A percentile compares a stretch with the other conserved stretches of the same genome.
Evolutionary conservation across 2,113 vertebrate species (phyloP).

Genomic region (Maccullochella peelii): DNA sequence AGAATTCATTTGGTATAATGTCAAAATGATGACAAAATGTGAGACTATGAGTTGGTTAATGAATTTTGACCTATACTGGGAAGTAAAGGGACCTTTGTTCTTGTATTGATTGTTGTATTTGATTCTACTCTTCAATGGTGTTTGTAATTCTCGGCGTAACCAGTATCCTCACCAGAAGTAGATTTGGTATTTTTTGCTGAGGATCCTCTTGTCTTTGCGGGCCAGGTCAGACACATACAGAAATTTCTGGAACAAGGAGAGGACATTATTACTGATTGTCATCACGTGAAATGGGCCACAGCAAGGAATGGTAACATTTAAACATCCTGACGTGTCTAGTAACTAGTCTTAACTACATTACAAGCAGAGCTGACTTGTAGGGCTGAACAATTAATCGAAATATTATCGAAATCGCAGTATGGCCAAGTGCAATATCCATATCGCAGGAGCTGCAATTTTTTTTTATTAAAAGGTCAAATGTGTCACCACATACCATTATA

Average conservation of each 20-base stretch:
- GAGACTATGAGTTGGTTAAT: background rate
- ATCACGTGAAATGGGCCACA: background rate
- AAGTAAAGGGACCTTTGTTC: background rate
- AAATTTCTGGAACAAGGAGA: slow-evolving; percentile 86
- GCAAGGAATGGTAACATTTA: background rate
- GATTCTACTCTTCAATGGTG: background rate
- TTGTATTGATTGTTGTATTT: too few relatives aligned
- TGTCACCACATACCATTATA: too few relatives aligned
- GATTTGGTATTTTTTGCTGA: slow-evolving; percentile 98
- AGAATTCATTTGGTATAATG: background rate
- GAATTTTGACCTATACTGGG: background rate
- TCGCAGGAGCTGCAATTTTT: too few relatives aligned
- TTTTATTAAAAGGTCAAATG: too few relatives aligned
- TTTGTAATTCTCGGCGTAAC: background rate
- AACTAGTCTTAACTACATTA: background rate
- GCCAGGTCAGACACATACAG: slow-evolving; percentile 94
- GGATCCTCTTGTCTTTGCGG: slow-evolving; percentile 94
- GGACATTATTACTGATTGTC: background rate
- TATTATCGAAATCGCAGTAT: too few relatives aligned
- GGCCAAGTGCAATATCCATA: too few relatives aligned
- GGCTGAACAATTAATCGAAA: too few relatives aligned
- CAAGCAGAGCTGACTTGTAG: background rate
- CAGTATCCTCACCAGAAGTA: slow-evolving; percentile 94
- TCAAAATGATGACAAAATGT: too few relatives aligned
- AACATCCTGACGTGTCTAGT: background rate